A percentile compares a stretch with the other conserved stretches of the same genome.
phyloP scores from a whole-genome alignment of 2,888 invertebrate genomes.

The Oxycera nigricornis region DNA sequence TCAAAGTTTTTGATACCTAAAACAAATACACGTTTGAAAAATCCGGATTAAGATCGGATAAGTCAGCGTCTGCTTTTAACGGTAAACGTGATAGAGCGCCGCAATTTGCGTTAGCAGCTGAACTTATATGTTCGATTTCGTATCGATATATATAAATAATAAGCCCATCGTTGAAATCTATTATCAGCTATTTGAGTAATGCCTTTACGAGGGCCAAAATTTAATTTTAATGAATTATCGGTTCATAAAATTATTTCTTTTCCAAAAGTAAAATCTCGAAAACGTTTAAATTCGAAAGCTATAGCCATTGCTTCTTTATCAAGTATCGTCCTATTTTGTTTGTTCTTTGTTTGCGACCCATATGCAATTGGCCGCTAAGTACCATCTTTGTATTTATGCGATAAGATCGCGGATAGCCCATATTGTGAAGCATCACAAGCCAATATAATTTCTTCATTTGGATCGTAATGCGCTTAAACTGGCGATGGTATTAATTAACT shows the following conservation, averaged over 20 bases:
- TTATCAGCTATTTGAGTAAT: neutral
- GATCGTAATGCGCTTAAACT: too few relatives aligned
- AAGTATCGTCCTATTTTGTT: too few relatives aligned
- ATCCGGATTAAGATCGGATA: neutral
- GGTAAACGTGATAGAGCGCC: neutral
- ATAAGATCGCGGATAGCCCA: too few relatives aligned
- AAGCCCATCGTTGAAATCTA: neutral
- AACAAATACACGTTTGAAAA: neutral
- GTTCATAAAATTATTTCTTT: conserved; percentile 42
- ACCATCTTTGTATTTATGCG: too few relatives aligned
- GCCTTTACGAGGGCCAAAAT: neutral
- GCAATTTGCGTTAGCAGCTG: neutral
- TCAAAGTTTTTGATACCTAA: neutral
- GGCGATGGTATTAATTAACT: neutral
- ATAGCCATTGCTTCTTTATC: too few relatives aligned
- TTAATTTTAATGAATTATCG: conserved; percentile 43
- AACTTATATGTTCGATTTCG: neutral
- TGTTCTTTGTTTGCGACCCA: too few relatives aligned
- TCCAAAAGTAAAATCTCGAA: too few relatives aligned
- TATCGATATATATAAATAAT: neutral
- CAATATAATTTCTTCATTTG: too few relatives aligned
- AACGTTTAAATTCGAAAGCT: too few relatives aligned
- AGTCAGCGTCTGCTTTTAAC: neutral
- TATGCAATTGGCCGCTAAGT: too few relatives aligned
- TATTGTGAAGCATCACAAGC: too few relatives aligned